phyloP scores from a whole-genome alignment of 2,113 vertebrate species.

The Colistium nudipinnis region DNA sequence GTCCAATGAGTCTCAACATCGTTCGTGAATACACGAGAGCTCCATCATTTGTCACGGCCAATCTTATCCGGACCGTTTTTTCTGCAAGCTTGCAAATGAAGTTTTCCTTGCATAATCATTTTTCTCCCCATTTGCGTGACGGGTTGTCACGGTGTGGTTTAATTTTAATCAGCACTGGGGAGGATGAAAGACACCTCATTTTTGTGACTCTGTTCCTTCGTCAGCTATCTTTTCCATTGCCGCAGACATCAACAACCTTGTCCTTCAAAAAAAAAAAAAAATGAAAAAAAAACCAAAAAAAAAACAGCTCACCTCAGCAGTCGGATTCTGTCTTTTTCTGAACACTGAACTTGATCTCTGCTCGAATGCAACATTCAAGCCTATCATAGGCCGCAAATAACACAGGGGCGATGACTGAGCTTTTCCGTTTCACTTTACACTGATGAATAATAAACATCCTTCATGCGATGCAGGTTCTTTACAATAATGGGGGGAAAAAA shows the following conservation, averaged over 20 bases:
- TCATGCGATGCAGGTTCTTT: background rate
- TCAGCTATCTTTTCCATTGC: background rate
- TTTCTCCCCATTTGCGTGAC: too few relatives aligned
- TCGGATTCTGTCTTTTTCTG: conserved; percentile 9
- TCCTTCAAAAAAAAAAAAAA: background rate
- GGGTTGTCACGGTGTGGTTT: background rate
- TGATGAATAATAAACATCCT: conserved; percentile 29
- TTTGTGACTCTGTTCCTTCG: conserved; percentile 2
- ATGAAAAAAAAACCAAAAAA: background rate
- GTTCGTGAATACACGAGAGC: conserved; percentile 9
- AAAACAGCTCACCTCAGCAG: background rate
- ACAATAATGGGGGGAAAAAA: background rate
- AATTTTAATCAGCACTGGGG: background rate
- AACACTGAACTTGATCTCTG: background rate
- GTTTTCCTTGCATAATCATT: too few relatives aligned
- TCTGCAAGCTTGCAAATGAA: conserved; percentile 1
- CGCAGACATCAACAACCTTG: background rate
- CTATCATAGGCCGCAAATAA: conserved; percentile 26
- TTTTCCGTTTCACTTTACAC: conserved; percentile 13
- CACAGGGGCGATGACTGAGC: conserved; percentile 14
- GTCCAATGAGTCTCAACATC: background rate
- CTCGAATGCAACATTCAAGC: background rate
- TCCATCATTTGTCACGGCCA: background rate
- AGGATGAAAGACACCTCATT: conserved; percentile 1
- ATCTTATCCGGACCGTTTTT: background rate